Evolutionary conservation across 2,888 invertebrate genomes (phyloP).

Genomic region (Orthosia gothica): DNA sequence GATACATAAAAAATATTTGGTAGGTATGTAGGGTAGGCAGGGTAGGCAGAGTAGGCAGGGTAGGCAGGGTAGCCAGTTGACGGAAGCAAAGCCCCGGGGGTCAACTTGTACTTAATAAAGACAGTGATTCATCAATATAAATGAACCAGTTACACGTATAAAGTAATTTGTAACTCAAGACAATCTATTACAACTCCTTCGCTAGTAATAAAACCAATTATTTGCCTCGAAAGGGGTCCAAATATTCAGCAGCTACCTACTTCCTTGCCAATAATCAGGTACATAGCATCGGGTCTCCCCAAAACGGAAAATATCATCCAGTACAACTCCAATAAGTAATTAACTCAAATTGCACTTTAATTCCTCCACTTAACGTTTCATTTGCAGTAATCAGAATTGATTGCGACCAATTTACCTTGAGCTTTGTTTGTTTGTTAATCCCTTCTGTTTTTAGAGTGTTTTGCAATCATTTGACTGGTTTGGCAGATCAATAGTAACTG

Average conservation of each 20-base stretch:
- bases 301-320: conserved; percentile 59
- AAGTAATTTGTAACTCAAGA: conserved; percentile 27
- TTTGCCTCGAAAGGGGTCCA: conserved; percentile 40
- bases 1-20: too few relatives aligned
- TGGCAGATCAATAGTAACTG: conserved; percentile 78
- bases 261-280: conserved; percentile 52
- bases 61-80: too few relatives aligned
- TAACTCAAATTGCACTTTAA: conserved; percentile 83
- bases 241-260: conserved; percentile 49
- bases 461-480: conserved; percentile 61
- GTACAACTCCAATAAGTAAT: conserved; percentile 69
- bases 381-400: conserved; percentile 78
- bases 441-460: conserved; percentile 50
- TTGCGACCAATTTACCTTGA: conserved; percentile 74
- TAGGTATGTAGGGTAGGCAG: too few relatives aligned
- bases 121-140: too few relatives aligned
- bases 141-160: background rate
- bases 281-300: conserved; percentile 46
- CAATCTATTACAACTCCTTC: conserved; percentile 48
- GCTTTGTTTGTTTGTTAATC: conserved; percentile 69
- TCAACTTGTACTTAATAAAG: too few relatives aligned
- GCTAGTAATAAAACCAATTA: conserved; percentile 50
- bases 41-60: too few relatives aligned
- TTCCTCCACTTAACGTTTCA: conserved; percentile 79
- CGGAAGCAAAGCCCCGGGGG: too few relatives aligned